Conservation (phyloP, 1,140 invertebrate species). For the Pemphigus obesinymphae region DNA sequence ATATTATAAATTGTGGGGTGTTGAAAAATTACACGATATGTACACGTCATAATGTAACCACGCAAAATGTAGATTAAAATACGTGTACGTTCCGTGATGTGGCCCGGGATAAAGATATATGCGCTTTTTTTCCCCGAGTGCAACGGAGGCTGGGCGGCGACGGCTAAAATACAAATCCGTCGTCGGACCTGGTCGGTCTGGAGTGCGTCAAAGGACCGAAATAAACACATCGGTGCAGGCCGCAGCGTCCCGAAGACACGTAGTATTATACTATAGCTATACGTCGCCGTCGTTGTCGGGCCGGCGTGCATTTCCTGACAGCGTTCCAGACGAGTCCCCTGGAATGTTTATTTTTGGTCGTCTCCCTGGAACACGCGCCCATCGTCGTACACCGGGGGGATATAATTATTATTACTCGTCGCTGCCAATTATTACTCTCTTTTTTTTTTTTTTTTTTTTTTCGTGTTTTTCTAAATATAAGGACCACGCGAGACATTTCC, state of each 20-base stretch:
- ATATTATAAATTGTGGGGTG: too few species aligned
- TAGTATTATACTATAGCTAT: too few species aligned
- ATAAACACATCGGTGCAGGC: too few species aligned
- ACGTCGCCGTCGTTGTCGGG: too few species aligned
- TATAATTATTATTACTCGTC: slow-evolving; percentile 7
- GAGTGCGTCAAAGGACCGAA: slow-evolving; percentile 14
- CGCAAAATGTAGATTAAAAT: too few species aligned
- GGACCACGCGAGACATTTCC: slow-evolving; percentile 11
- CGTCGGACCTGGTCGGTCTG: not conserved
- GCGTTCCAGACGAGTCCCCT: slow-evolving; percentile 29
- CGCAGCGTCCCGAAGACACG: not conserved
- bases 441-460: not conserved
- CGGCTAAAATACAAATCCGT: not conserved
- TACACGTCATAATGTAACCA: too few species aligned
- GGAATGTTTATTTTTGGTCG: slow-evolving; percentile 35
- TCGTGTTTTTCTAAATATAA: not conserved
- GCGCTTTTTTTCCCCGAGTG: too few species aligned
- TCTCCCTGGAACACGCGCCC: not conserved
- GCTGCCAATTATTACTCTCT: slow-evolving; percentile 26
- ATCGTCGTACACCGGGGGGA: not conserved
- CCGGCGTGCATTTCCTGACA: not conserved
- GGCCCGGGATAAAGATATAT: too few species aligned
- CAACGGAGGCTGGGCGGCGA: not conserved
- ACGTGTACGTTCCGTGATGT: too few species aligned
- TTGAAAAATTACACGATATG: too few species aligned